Evolutionary conservation across 2,888 invertebrate species (phyloP), one percentile per base, ranked within the genome.

Genomic region (Congeria kusceri): DNA sequence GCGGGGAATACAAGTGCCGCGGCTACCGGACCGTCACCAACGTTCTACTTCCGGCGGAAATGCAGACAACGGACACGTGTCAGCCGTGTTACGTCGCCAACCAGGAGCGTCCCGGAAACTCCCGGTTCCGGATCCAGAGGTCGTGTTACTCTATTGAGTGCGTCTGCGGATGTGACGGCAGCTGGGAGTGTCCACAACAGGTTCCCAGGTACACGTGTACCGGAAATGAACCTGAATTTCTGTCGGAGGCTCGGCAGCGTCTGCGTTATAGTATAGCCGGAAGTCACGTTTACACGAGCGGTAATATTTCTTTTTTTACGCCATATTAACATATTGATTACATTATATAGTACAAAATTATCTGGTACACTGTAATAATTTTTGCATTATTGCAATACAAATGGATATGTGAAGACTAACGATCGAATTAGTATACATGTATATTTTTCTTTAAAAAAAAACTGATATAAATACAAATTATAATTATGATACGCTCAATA

Each of bases 151-250:
- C 81, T 32, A 63, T 85, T 18, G 71, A 81, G 18, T 91, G 91
- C 71, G 47, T 72, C 0, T 91, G 91, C 69, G 80, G 80, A 29
- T 91, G 91, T 79, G 86, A 89, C 53, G 91, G 91, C 0, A 79
- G 81, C 11, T 90, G 90, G 90, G 78, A 87, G 47, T 91, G 91
- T 69, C 90, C 90, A 0, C 29, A 32, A 11, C 83, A 83, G 58
- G 29, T 27, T 18, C 83, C 83, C 1, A 9, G 3, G 15, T 72
- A 72, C 44, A 58, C 29, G 7, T 72, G 71, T 25, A 15, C 64
- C 15, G 67, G 67, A 56, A 58, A 57, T 18, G n/a, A 28, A 4
- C 13, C 57, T 3, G 64, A 64, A 15, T 39, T 47, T 18, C 39
- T 5, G 2, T 58, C 64, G 15, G 20, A 44, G 25, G 53, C 39